Evolutionary conservation across 1,140 invertebrate genomes (phyloP), one percentile per base, ranked within the genome.

Genomic region (Aphelenchoides avenae): DNA sequence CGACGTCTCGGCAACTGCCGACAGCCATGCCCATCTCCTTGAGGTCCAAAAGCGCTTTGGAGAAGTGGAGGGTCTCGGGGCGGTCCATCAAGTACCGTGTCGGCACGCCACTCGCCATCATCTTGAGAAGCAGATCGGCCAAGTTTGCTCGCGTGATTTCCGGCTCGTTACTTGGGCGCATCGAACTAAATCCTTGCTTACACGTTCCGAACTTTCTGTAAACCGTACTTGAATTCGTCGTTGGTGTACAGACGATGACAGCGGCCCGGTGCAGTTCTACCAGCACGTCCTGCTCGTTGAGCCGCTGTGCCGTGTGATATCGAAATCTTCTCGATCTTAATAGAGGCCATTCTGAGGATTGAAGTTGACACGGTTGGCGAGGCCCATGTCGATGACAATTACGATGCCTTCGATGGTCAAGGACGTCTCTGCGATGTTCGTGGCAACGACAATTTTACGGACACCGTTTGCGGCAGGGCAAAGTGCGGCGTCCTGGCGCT

Each of bases 401-500:
- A 87, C 85, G 64, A 98, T 87, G 33, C 91, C 90, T 43, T 85
- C 85, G 55, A 89, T 87, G 5, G 88, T 89, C 20, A 98, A 84
- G 3, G 91, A 96, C 0, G 93, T 91, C 81, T 97, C 93, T 0
- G 92, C 92, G 51, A 98, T 89, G 77, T 97, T 98, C 2, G 93
- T 98, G 0, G 93, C 88, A n/a, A 96, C 81, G 0, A 98, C 84
- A 29, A 97, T 85, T 81, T 97, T 98, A 27, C 94, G 81, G 0
- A 83, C 82, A 69, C 84, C 83, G 6, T 73, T 64, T 15, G 87
- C 83, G 2, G 86, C 82, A 29, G 81, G 82, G 68, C 87, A 85
- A 79, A 94, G 94, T n/a, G n/a, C n/a, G n/a, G n/a, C n/a, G n/a
- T n/a, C n/a, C n/a, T n/a, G n/a, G n/a, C n/a, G n/a, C 94, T 1